Evolutionary conservation across 2,113 vertebrate genomes (phyloP), one percentile per base, ranked within the genome.

Genomic region (Elephantulus edwardii): DNA sequence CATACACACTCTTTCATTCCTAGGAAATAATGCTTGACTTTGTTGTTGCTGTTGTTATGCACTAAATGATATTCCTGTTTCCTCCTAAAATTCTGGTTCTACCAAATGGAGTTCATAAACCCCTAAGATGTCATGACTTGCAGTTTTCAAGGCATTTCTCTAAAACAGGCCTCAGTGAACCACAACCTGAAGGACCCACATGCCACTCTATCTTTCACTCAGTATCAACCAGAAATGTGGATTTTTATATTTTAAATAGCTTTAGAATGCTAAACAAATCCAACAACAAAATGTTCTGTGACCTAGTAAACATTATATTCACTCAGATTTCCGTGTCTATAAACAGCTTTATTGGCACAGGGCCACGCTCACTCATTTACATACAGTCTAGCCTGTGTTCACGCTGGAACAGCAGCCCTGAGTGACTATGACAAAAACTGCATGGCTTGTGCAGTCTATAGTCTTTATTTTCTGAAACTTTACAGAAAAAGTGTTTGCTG

Each of bases 371-470:
- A 24, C 5, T 35, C 48, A 30, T 8, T 33, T 44, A 40, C 44
- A 38, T 56, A 42, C 13, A 2, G 38, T 26, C 46, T 22, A 11
- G 4, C 46, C 46, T 35, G 24, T 62, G 14, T 52, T 33, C 16
- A 0, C 2, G 3, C n/a, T 1, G 8, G 17, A n/a, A 48, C 1
- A 0, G 46, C 30, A 16, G 71, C 1, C 2, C 2, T 2, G 38
- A 44, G 26, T 6, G 13, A n/a, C 8, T 8, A 20, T 1, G 48
- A 20, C 1, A 46, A 33, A 28, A 58, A 5, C 26, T 0, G 0
- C 5, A 1, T 1, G 74, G 66, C 28, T n/a, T 1, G 3, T 0
- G 2, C 0, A 17, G 16, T n/a, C 8, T 2, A 2, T 9, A 33
- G 24, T 6, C 3, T 40, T 26, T 26, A 19, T 3, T 24, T n/a